A percentile compares a stretch with the other conserved stretches of the same genome.
These are phyloP conservation scores for Ctenosaura bakeri DNA, from an alignment of 2,797 vertebrate genomes.

Conservation along the genomic window DNA sequence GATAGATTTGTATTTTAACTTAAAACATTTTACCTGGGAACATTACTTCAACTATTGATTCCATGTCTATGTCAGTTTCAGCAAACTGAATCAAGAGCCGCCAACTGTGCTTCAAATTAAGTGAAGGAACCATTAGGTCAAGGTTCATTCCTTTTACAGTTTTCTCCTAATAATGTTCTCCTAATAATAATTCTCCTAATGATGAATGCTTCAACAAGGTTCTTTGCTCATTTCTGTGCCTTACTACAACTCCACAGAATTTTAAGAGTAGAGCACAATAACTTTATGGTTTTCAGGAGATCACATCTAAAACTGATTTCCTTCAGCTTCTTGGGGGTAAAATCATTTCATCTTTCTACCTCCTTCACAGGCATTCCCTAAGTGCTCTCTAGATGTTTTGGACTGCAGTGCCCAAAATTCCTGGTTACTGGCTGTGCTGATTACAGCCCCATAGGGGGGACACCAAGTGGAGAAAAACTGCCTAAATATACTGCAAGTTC, in stretches of 20 bases:
- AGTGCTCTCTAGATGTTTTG: not conserved
- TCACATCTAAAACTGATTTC: constrained; percentile 68
- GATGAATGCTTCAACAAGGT: constrained; percentile 57
- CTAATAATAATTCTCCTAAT: constrained; percentile 45
- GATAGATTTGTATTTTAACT: not conserved
- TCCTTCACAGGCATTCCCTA: constrained; percentile 57
- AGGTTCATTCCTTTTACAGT: constrained; percentile 36
- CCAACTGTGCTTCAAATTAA: too few species aligned
- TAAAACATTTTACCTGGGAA: not conserved
- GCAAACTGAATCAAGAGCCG: not conserved
- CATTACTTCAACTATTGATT: not conserved
- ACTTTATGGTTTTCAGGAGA: constrained; percentile 68
- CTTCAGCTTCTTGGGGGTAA: constrained; percentile 60
- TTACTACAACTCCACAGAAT: constrained; percentile 63
- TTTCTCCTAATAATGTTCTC: constrained; percentile 55
- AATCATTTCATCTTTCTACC: constrained; percentile 53
- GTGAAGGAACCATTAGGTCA: constrained; percentile 43
- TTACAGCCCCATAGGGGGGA: too few species aligned
- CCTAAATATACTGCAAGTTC: not conserved
- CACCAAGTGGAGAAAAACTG: too few species aligned
- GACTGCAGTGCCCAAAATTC: too few species aligned
- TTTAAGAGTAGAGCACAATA: constrained; percentile 69
- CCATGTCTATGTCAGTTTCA: not conserved
- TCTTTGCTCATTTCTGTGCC: constrained; percentile 47
- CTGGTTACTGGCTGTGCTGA: too few species aligned